These are phyloP conservation scores for Cichlasoma orientale DNA, from an alignment of 2,797 vertebrate species.

Conservation along the genomic window DNA sequence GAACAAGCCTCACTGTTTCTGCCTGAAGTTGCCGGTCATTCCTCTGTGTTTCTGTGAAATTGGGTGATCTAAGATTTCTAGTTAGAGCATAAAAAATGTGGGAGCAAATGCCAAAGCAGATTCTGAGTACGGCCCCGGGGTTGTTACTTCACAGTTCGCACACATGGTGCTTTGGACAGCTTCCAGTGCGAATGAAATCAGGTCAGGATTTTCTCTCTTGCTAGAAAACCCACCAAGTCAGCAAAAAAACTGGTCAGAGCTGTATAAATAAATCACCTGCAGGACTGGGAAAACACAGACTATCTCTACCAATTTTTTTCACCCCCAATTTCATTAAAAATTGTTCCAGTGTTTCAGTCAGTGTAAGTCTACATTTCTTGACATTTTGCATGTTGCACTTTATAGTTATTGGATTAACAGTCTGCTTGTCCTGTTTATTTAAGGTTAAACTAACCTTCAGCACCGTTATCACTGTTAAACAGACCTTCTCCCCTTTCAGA, in stretches of 20 bases:
- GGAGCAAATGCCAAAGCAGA: conserved; percentile 53
- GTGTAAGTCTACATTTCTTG: no score
- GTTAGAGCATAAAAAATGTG: conserved; percentile 23
- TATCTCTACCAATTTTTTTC: neutral
- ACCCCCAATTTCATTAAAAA: neutral
- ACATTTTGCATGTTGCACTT: neutral
- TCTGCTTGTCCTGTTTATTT: neutral
- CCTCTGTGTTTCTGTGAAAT: conserved; percentile 33
- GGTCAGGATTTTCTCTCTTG: conserved; percentile 66
- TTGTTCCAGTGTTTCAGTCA: no score
- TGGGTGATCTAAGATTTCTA: conserved; percentile 34
- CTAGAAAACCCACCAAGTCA: conserved; percentile 50
- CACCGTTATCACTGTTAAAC: neutral
- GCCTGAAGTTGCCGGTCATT: neutral
- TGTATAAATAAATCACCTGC: conserved; percentile 35
- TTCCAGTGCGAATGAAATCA: conserved; percentile 68
- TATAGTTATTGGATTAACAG: neutral
- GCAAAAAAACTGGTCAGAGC: conserved; percentile 34
- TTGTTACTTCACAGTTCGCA: conserved; percentile 65
- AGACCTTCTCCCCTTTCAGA: conserved; percentile 13
- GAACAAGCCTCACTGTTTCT: neutral
- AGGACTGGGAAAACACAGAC: conserved; percentile 5
- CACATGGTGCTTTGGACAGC: conserved; percentile 55
- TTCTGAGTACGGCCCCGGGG: conserved; percentile 64
- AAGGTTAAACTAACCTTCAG: neutral